Evolutionary conservation across 2,797 vertebrate species (phyloP).

Genomic region (Brotula barbata): DNA sequence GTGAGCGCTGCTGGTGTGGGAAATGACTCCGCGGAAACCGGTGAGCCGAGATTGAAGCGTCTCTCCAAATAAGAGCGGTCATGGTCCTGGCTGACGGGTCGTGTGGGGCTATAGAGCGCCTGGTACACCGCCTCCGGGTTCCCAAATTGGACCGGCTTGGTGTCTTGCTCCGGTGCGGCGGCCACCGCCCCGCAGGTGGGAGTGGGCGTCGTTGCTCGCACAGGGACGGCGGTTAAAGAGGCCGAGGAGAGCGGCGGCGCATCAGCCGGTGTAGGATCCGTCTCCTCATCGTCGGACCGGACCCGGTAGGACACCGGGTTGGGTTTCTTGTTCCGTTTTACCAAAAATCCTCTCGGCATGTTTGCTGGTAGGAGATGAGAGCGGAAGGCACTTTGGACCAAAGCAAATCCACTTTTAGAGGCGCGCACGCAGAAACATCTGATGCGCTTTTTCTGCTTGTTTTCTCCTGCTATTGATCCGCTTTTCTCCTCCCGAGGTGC

Average conservation of each 20-base stretch:
- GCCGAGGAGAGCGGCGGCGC: conserved; percentile 13
- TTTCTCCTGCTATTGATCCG: conserved; percentile 42
- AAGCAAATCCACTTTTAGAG: conserved; percentile 49
- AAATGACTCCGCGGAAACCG: conserved; percentile 86
- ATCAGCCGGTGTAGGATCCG: conserved; percentile 31
- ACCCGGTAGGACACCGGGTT: conserved; percentile 87
- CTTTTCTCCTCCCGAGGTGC: conserved; percentile 51
- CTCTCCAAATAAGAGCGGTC: conserved; percentile 82
- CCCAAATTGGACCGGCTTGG: conserved; percentile 80
- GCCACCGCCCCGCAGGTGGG: conserved; percentile 57
- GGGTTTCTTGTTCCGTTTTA: conserved; percentile 87
- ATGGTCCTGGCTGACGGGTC: conserved; percentile 86
- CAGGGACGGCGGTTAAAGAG: conserved; percentile 26
- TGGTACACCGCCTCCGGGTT: conserved; percentile 83
- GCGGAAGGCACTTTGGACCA: conserved; percentile 67
- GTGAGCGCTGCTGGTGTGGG: conserved; percentile 79
- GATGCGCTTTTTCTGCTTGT: conserved; percentile 37
- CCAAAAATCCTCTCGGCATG: conserved; percentile 93
- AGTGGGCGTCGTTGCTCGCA: conserved; percentile 52
- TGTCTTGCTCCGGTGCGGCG: conserved; percentile 54
- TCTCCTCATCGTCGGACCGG: conserved; percentile 79
- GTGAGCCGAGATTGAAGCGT: conserved; percentile 85
- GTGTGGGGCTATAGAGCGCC: conserved; percentile 87
- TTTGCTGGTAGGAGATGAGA: conserved; percentile 42
- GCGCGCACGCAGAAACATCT: conserved; percentile 45